Percentiles rank a stretch among this genome's conserved stretches.
These are phyloP conservation scores for Pogonocichla stellata DNA, from an alignment of 2,113 vertebrate genomes.

Conservation along the genomic window DNA sequence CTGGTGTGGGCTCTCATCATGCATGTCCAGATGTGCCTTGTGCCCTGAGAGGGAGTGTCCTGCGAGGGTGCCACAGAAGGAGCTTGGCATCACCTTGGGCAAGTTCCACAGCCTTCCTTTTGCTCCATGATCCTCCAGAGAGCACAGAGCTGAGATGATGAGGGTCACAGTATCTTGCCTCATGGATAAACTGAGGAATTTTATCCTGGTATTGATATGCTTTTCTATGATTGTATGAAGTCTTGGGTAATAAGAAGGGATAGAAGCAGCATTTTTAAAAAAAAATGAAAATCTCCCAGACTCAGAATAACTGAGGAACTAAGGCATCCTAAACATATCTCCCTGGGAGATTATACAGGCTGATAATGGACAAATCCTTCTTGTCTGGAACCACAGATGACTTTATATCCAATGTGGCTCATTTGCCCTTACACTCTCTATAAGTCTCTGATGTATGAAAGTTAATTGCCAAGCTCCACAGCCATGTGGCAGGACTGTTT, in stretches of 20 bases:
- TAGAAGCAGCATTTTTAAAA: not conserved
- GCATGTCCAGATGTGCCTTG: not conserved
- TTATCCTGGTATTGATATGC: not conserved
- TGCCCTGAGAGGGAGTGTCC: not conserved
- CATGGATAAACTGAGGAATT: not conserved
- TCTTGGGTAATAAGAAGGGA: not conserved
- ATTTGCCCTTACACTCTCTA: not conserved
- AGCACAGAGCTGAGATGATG: not conserved
- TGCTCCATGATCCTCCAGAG: not conserved
- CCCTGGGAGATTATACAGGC: not conserved
- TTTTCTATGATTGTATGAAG: not conserved
- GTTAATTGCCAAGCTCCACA: not conserved
- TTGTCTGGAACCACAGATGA: not conserved
- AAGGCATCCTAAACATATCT: not conserved
- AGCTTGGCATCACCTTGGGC: not conserved
- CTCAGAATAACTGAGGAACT: not conserved
- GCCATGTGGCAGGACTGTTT: not conserved
- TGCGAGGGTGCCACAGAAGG: not conserved
- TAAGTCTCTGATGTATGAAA: not conserved
- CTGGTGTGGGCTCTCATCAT: not conserved
- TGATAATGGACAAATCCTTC: not conserved
- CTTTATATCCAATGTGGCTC: not conserved
- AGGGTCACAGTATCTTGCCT: not conserved
- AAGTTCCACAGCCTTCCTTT: not conserved
- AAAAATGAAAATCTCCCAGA: not conserved